Base-by-base conservation (phyloP, 2,888 invertebrate species). In the Epistrophella euchroma region DNA sequence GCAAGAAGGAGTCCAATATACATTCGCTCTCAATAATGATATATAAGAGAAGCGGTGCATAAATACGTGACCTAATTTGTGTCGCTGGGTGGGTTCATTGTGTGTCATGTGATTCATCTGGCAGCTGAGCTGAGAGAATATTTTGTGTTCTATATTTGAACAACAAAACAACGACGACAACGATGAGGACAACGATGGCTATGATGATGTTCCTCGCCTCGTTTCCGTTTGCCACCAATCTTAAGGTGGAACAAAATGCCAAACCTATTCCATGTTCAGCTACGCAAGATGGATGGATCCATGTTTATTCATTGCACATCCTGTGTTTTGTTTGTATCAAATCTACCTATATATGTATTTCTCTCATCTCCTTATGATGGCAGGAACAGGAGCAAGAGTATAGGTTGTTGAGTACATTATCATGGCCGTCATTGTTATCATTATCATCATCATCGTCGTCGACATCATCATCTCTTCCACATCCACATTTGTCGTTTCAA, bases 41-140 rank as follows among this genome's bases (percentile, higher is more conserved):
- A 52, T 52, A 28, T 52, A n/a, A 22, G 37, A 68, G 68, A 82
- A 82, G 77, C 77, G 58, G 74, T 82, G 86, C 81, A 82, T 81
- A 81, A 86, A 82, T 77, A 82, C 86, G 86, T 86, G 86, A 86
- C 86, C 86, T 71, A 86, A 86, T 82, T 86, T 81, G 56, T 70
- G 64, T 45, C 56, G 55, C 32, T 70, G 68, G 17, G 35, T 50
- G 62, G 60, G 71, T 55, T 64, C 50, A 45, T 75, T 70, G 75
- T 73, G 28, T 73, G 64, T 28, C 73, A 82, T 74, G 64, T 40
- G 72, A 76, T 80, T 85, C 72, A 76, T 85, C 76, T 80, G 71
- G 28, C 70, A 74, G 37, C 43, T 37, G 35, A 74, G 37, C 43
- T 37, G 35, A 68, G 47, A 25, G 50, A 68, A 52, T 60, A 35